Conservation (phyloP, 2,888 invertebrate genomes). For the Neelides folsomi region DNA sequence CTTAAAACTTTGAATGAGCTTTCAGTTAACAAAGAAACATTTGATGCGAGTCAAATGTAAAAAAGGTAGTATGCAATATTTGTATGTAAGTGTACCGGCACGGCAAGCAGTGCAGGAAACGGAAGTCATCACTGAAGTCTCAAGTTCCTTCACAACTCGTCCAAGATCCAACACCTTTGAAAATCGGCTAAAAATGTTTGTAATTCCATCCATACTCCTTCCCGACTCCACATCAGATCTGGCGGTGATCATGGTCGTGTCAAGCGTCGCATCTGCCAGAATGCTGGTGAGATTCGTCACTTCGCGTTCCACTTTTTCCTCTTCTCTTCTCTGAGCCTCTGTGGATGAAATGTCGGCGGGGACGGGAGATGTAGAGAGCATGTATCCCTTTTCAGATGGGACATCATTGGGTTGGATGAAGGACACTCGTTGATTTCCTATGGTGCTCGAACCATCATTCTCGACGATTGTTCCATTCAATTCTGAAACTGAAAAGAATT, state of each 20-base stretch:
- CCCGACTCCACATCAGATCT: conserved; percentile 15
- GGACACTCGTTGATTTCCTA: background rate
- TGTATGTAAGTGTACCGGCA: conserved; percentile 30
- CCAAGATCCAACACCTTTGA: conserved; percentile 56
- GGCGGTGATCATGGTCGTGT: conserved; percentile 8
- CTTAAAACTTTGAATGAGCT: too few relatives aligned
- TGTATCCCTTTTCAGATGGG: background rate
- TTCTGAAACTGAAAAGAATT: too few relatives aligned
- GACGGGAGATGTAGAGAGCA: background rate
- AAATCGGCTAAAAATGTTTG: conserved; percentile 25
- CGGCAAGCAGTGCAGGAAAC: conserved; percentile 76
- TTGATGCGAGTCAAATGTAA: too few relatives aligned
- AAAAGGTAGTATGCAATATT: too few relatives aligned
- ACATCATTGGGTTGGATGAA: background rate
- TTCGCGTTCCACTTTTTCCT: conserved; percentile 10
- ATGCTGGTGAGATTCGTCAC: conserved; percentile 20
- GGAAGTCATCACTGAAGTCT: conserved; percentile 53
- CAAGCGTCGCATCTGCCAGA: conserved; percentile 22
- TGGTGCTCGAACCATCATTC: too few relatives aligned
- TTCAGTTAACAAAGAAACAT: too few relatives aligned
- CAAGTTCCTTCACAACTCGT: conserved; percentile 72
- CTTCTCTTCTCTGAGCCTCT: background rate
- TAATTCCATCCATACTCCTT: conserved; percentile 23
- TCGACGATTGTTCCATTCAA: too few relatives aligned
- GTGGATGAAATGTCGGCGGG: background rate